Conservation (phyloP, 1,140 invertebrate species). For the Muscidifurax raptorellus region DNA sequence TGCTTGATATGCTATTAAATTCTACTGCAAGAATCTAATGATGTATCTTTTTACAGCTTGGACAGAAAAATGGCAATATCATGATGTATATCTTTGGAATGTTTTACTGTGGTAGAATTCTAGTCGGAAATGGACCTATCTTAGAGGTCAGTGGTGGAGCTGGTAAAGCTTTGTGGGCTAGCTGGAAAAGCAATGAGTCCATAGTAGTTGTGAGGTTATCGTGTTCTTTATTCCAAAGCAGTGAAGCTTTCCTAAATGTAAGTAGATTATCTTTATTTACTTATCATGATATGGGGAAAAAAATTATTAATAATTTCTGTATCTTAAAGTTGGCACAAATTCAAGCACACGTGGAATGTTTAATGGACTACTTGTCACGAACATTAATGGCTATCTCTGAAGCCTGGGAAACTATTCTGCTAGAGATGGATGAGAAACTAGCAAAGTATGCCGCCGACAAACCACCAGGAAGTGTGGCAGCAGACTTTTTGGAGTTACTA, state of each 20-base stretch:
- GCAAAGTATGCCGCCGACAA: slow-evolving; percentile 89
- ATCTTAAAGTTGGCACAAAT: slow-evolving; percentile 66
- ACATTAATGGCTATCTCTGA: slow-evolving; percentile 91
- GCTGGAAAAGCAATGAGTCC: slow-evolving; percentile 60
- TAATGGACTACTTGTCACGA: slow-evolving; percentile 82
- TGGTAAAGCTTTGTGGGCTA: slow-evolving; percentile 68
- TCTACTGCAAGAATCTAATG: slow-evolving; percentile 15
- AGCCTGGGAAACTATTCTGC: slow-evolving; percentile 94
- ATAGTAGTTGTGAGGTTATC: slow-evolving; percentile 65
- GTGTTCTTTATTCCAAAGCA: slow-evolving; percentile 67
- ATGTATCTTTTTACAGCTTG: slow-evolving; percentile 81
- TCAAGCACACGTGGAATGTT: slow-evolving; percentile 71
- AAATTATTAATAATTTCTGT: background rate
- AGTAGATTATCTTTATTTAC: slow-evolving; percentile 10
- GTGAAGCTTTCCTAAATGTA: slow-evolving; percentile 69
- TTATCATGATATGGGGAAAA: background rate
- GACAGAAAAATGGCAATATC: slow-evolving; percentile 83
- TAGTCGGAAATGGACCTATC: slow-evolving; percentile 74
- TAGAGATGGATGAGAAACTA: slow-evolving; percentile 96
- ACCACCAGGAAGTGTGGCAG: slow-evolving; percentile 86
- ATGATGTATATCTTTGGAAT: slow-evolving; percentile 89
- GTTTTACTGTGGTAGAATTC: slow-evolving; percentile 85
- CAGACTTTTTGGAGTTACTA: slow-evolving; percentile 93
- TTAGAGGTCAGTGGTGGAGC: slow-evolving; percentile 67
- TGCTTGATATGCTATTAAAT: background rate